Evolutionary conservation across 2,113 vertebrate genomes (phyloP).

Genomic region (Prionailurus bengalensis): DNA sequence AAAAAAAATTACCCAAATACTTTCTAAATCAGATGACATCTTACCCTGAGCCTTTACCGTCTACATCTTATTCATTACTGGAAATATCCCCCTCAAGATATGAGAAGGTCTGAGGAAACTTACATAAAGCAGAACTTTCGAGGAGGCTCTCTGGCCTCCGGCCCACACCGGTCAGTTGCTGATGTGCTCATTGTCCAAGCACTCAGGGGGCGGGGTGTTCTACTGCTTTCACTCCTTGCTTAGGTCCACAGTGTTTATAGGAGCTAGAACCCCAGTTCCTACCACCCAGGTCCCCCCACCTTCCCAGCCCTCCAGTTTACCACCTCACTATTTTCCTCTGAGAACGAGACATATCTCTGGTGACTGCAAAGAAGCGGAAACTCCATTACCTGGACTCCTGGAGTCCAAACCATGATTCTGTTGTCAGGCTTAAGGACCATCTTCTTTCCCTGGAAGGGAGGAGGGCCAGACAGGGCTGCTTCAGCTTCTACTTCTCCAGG

Average conservation of each 20-base stretch:
- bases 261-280: not conserved
- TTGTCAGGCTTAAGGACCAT: not conserved
- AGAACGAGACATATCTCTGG: not conserved
- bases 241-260: not conserved
- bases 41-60: not conserved
- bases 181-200: not conserved
- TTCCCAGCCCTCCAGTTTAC: not conserved
- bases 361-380: not conserved
- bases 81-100: not conserved
- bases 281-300: fast-evolving
- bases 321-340: not conserved
- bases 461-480: not conserved
- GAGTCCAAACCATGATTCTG: not conserved
- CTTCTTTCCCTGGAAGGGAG: not conserved
- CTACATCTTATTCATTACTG: not conserved
- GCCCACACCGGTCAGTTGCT: not conserved
- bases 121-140: not conserved
- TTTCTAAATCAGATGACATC: not conserved
- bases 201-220: not conserved
- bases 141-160: not conserved
- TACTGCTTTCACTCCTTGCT: not conserved
- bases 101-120: not conserved
- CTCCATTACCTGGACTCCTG: not conserved
- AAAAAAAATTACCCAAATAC: not conserved
- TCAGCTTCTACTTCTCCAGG: not conserved